Evolutionary conservation across 1,140 invertebrate species (phyloP).

Genomic region (Colletes latitarsis): DNA sequence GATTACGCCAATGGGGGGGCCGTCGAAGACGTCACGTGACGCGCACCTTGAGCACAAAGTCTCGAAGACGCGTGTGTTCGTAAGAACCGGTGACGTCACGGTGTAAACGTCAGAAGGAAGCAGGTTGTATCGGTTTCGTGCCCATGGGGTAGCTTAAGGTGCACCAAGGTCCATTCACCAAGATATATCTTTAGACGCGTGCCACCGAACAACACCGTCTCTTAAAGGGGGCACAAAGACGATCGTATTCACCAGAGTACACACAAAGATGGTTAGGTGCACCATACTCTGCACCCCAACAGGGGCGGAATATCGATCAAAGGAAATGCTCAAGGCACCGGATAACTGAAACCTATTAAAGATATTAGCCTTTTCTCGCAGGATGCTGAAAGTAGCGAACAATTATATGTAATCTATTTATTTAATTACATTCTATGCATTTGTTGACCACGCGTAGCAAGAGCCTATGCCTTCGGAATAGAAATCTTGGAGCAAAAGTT

Average conservation of each 20-base stretch:
- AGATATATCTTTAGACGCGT: constrained; percentile 46
- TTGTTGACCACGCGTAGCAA: too few relatives aligned
- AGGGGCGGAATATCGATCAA: too few relatives aligned
- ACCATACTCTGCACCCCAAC: too few relatives aligned
- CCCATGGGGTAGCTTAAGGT: constrained; percentile 14
- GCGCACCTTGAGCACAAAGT: constrained; percentile 43
- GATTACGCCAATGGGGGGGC: constrained; percentile 27
- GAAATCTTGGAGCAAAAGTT: too few relatives aligned
- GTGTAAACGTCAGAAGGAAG: constrained; percentile 51
- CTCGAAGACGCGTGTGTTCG: constrained; percentile 47
- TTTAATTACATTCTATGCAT: too few relatives aligned
- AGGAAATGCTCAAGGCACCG: too few relatives aligned
- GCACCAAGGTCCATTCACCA: constrained; percentile 51
- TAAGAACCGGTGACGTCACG: constrained; percentile 64
- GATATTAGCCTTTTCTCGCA: too few relatives aligned
- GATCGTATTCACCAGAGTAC: constrained; percentile 35
- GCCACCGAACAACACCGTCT: constrained; percentile 32
- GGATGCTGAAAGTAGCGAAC: too few relatives aligned
- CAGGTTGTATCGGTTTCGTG: constrained; percentile 54
- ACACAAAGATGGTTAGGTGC: not conserved
- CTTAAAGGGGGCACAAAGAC: constrained; percentile 53
- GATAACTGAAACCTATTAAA: too few relatives aligned
- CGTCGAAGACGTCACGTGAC: constrained; percentile 39
- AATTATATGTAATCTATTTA: too few relatives aligned
- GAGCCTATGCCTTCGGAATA: too few relatives aligned